These are phyloP conservation scores for Poecile atricapillus DNA, from an alignment of 2,113 vertebrate species.

Conservation along the genomic window DNA sequence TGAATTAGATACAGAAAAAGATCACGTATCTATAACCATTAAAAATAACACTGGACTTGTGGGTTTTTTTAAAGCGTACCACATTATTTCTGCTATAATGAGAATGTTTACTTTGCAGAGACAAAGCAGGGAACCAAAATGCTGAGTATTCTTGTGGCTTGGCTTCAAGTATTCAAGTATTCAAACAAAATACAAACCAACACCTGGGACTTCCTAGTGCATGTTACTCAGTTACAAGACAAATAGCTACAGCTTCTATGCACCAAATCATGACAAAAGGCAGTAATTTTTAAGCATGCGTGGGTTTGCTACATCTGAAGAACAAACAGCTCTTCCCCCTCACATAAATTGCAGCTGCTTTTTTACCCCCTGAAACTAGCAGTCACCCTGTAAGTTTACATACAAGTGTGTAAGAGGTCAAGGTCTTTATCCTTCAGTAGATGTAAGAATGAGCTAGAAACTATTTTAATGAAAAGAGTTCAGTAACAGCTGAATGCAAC, in stretches of 20 bases:
- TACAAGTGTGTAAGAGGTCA: neutral
- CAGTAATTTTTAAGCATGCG: neutral
- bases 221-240: neutral
- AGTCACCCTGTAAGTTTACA: neutral
- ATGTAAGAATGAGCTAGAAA: neutral
- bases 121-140: neutral
- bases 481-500: neutral
- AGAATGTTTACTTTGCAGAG: neutral
- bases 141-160: neutral
- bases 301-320: neutral
- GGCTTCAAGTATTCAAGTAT: neutral
- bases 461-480: neutral
- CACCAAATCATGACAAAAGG: neutral
- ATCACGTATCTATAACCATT: neutral
- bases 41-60: neutral
- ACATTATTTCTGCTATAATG: neutral
- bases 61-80: neutral
- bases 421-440: neutral
- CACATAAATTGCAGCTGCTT: neutral
- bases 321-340: neutral
- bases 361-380: neutral
- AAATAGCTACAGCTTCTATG: neutral
- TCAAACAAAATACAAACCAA: neutral
- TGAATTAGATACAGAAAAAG: neutral
- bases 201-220: neutral